A percentile compares a stretch with the other conserved stretches of the same genome.
These are phyloP conservation scores for Campoplex capitator DNA, from an alignment of 2,888 invertebrate species.

Conservation along the genomic window DNA sequence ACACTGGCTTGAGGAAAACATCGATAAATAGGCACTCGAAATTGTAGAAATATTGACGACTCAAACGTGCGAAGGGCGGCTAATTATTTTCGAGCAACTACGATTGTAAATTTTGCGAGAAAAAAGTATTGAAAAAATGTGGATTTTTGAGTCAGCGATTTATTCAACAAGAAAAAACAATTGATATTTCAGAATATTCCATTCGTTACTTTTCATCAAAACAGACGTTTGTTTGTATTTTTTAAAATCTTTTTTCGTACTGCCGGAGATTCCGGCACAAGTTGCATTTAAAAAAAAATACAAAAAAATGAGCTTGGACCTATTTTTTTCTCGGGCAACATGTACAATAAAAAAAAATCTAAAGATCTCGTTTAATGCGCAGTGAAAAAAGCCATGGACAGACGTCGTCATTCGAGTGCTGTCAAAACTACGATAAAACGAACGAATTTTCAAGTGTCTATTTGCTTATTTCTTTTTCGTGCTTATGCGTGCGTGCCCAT, in stretches of 20 bases:
- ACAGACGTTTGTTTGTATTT: not conserved
- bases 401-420: not conserved
- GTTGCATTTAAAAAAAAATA: not conserved
- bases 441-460: conserved; percentile 15
- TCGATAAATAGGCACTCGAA: conserved; percentile 36
- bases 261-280: not conserved
- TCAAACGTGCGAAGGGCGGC: conserved; percentile 33
- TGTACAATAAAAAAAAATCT: not conserved
- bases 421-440: not conserved
- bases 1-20: conserved; percentile 24
- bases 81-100: conserved; percentile 46
- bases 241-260: too few relatives aligned
- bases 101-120: conserved; percentile 23
- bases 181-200: not conserved
- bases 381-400: not conserved
- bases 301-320: too few relatives aligned
- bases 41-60: conserved; percentile 21
- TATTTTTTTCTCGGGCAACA: not conserved
- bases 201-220: not conserved
- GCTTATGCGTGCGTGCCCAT: conserved; percentile 48
- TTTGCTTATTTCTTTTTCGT: conserved; percentile 23
- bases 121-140: conserved; percentile 8
- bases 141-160: not conserved
- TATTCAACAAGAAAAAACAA: not conserved
- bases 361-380: not conserved